Evolutionary conservation across 1,140 invertebrate genomes (phyloP), one percentile per base, ranked within the genome.

Genomic region (Ruditapes philippinarum): DNA sequence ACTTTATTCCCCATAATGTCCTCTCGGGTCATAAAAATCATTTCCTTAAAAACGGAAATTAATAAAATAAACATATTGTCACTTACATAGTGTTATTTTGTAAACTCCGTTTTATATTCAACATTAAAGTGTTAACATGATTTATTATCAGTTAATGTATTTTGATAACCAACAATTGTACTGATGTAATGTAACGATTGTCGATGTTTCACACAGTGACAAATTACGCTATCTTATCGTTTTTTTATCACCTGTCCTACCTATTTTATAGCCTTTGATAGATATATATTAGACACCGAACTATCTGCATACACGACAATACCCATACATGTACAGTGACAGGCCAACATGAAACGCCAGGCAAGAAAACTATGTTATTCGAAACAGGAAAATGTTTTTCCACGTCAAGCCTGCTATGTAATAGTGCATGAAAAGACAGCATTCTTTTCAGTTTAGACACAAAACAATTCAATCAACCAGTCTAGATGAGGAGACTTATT

Each of bases 331-430:
- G 65, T 70, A 38, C 3, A 19, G 65, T 19, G 65, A 70, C 33
- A 70, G 38, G 33, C 19, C 33, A 70, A 70, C 33, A 70, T 38
- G 38, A 70, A 70, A 70, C 31, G 33, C 65, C 28, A 38, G 1
- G 65, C 65, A 70, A 70, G 36, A 38, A 22, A 70, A 70, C 65
- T 70, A 70, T 70, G 65, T 70, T 38, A 70, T 33, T 70, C 38
- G 9, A 19, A 14, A 38, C 31, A 38, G 22, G 9, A 19, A n/a
- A 62, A 12, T 9, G 1, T 38, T 70, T 36, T 70, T 38, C n/a
- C 65, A 70, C n/a, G n/a, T 17, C 65, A 38, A 36, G 36, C 22
- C 65, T 70, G 28, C 11, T 5, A 70, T 70, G 65, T 70, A 70
- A 38, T n/a, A 11, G 19, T 4, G 28, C 65, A 70, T 38, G 33